Base-by-base conservation (phyloP, 2,797 vertebrate genomes). In the Pantherophis vulpinus region DNA sequence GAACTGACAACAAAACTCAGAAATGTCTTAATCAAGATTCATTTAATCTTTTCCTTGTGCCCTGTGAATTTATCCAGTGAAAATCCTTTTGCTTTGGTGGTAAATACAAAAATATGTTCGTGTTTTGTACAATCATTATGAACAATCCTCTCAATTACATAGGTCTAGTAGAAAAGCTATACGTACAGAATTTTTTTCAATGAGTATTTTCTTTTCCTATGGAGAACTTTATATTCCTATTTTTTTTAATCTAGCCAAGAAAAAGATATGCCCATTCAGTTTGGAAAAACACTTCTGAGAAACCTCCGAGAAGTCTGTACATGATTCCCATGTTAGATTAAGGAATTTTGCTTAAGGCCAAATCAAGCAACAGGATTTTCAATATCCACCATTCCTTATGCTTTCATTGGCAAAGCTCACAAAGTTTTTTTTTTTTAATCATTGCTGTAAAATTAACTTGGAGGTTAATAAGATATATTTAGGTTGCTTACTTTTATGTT, bases 21-120 rank as follows among this genome's bases (percentile, higher is more conserved):
- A 95, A 92, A 91, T 74, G 54, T 93, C 74, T 63, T 93, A 51
- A 87, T 92, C 87, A 70, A 91, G 91, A 91, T 93, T 83, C 16
- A 91, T 14, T 91, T 37, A 32, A 47, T n/a, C 92, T 93, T 93
- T 58, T 93, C 47, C 92, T 27, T 70, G 37, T 86, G 66, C 47
- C 37, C 70, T 94, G 54, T 90, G 91, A 94, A 88, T 29, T 90
- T 93, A 86, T 55, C 37, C 86, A 93, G 18, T 89, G 90, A 94
- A 91, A 93, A 91, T 55, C 18, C 20, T n/a, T 55, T 60, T 87
- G 54, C 23, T 18, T 59, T 23, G 63, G 59, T 86, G 91, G 13
- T 91, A 42, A 70, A 86, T 83, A 51, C 12, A 54, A n/a, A 88
- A 91, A 18, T 86, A 25, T 12, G 16, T 93, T 89, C 9, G 23